These are phyloP conservation scores for Dyspetes luteomarginatus DNA, from an alignment of 2,888 invertebrate species.

Conservation along the genomic window DNA sequence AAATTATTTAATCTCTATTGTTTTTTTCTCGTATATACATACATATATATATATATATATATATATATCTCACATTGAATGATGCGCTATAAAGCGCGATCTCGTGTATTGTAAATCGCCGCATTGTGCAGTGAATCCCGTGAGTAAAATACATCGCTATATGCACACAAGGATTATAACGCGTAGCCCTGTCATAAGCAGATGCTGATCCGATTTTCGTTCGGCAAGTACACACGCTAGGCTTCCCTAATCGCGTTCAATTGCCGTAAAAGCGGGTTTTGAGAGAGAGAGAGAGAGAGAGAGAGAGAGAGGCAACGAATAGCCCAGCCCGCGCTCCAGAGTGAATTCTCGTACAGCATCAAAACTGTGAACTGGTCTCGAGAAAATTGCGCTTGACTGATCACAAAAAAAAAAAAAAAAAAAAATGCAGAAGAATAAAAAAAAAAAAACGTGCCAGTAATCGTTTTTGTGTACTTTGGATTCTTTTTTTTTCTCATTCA, in stretches of 20 bases:
- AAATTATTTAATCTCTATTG: neutral
- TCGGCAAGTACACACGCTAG: slow-evolving; percentile 68
- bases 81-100: slow-evolving; percentile 47
- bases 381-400: slow-evolving; percentile 56
- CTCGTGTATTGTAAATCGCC: slow-evolving; percentile 53
- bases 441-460: slow-evolving; percentile 42
- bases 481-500: slow-evolving; percentile 38
- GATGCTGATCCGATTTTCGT: slow-evolving; percentile 79
- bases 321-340: slow-evolving; percentile 24
- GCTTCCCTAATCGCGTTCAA: slow-evolving; percentile 79
- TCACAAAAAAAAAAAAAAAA: slow-evolving; percentile 48
- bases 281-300: slow-evolving; percentile 37
- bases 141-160: slow-evolving; percentile 57
- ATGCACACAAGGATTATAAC: slow-evolving; percentile 75
- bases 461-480: slow-evolving; percentile 33
- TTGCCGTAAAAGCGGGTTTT: slow-evolving; percentile 79
- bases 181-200: slow-evolving; percentile 80
- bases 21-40: neutral
- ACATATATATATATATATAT: neutral
- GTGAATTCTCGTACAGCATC: slow-evolving; percentile 31
- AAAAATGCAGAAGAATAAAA: too few species aligned
- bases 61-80: slow-evolving; percentile 3
- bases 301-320: slow-evolving; percentile 17
- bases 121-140: slow-evolving; percentile 59
- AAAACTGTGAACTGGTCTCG: slow-evolving; percentile 46